A percentile compares a stretch with the other conserved stretches of the same genome.
Conservation (phyloP, 2,113 vertebrate species). For the Panthera leo region DNA sequence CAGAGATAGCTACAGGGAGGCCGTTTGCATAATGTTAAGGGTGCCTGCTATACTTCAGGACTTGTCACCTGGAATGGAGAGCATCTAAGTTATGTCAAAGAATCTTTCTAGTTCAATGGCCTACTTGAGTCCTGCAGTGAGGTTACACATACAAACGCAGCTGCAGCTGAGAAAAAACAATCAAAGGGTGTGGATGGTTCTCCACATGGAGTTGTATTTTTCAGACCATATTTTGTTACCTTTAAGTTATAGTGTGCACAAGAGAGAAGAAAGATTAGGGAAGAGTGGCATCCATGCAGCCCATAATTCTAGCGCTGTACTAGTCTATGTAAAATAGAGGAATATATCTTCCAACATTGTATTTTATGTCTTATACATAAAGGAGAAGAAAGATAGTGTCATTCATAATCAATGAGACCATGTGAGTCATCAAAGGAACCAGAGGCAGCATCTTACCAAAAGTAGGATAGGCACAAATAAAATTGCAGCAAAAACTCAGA, state of each 20-base stretch:
- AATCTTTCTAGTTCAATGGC: conserved; percentile 38
- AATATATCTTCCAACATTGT: not conserved
- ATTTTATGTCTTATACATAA: not conserved
- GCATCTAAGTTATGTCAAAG: conserved; percentile 35
- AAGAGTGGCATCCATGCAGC: not conserved
- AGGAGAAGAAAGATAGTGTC: not conserved
- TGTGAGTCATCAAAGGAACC: not conserved
- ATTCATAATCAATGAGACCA: not conserved
- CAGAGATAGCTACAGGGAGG: not conserved
- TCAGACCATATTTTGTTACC: not conserved
- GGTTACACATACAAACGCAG: conserved; percentile 7
- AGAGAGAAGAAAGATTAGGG: not conserved
- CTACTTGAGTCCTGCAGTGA: not conserved
- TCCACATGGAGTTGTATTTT: not conserved
- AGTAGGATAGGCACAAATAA: not conserved
- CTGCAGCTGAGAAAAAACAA: conserved; percentile 20
- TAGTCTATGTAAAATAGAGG: not conserved
- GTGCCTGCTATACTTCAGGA: not conserved
- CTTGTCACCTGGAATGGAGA: conserved; percentile 30
- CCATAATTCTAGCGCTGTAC: no score
- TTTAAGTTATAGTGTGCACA: not conserved
- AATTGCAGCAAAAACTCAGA: not conserved
- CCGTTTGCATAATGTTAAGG: not conserved
- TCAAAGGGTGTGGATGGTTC: not conserved
- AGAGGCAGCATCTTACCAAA: not conserved